These are phyloP conservation scores for Bettongia penicillata DNA, from an alignment of 2,113 vertebrate genomes.

Conservation along the genomic window DNA sequence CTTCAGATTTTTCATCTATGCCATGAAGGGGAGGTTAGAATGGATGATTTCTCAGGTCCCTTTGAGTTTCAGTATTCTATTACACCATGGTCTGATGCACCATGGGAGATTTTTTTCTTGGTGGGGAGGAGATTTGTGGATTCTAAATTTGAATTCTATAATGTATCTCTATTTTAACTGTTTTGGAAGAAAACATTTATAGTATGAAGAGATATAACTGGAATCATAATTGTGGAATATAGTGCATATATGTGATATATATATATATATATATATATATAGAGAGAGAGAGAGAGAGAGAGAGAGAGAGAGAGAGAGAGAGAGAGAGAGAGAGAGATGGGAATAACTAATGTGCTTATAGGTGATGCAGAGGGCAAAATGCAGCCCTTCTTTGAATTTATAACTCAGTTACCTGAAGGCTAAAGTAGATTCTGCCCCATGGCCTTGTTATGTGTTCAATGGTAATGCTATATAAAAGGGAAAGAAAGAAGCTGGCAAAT, in stretches of 20 bases:
- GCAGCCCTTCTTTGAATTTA: constrained; percentile 57
- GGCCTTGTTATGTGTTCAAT: not conserved
- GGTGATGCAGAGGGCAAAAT: constrained; percentile 43
- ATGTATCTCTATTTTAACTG: constrained; percentile 23
- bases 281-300: too few relatives aligned
- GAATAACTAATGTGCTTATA: constrained; percentile 62
- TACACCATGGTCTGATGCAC: constrained; percentile 51
- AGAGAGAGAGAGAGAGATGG: constrained; percentile 6
- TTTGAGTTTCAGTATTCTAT: constrained; percentile 22
- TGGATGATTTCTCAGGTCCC: not conserved
- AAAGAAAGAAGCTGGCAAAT: constrained; percentile 27
- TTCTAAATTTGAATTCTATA: not conserved
- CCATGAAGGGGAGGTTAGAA: not conserved
- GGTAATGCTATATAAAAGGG: constrained; percentile 36
- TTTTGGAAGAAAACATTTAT: constrained; percentile 51
- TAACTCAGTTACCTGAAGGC: constrained; percentile 69
- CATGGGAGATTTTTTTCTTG: constrained; percentile 5
- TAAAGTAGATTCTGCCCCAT: constrained; percentile 53
- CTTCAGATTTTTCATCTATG: constrained; percentile 29
- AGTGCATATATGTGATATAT: not conserved
- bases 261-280: too few relatives aligned
- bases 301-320: too few relatives aligned
- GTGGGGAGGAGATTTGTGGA: not conserved
- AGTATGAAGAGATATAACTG: constrained; percentile 26
- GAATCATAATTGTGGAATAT: constrained; percentile 43